Evolutionary conservation across 2,113 vertebrate genomes (phyloP).

Genomic region (Hippocampus mohnikei): DNA sequence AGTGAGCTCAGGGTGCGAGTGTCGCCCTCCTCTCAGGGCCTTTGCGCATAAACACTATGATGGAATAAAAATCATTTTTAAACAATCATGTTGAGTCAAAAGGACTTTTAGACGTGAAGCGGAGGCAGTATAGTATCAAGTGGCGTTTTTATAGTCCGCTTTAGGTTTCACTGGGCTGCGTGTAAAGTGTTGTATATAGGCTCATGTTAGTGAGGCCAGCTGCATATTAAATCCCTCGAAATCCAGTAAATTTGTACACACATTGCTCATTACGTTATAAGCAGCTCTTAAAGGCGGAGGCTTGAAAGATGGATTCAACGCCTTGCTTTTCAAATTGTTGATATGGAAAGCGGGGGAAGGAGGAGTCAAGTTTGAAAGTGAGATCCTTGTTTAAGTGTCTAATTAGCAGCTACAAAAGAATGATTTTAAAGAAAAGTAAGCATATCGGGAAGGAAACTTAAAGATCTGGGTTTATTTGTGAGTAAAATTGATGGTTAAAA

Average conservation of each 20-base stretch:
- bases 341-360: background rate
- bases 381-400: background rate
- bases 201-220: slow-evolving; percentile 9
- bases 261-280: slow-evolving; percentile 10
- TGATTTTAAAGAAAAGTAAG: too few relatives aligned
- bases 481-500: background rate
- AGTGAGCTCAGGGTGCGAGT: slow-evolving; percentile 56
- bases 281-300: slow-evolving; percentile 6
- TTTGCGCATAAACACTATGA: slow-evolving; percentile 44
- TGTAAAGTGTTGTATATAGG: slow-evolving; percentile 19
- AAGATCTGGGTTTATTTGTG: background rate
- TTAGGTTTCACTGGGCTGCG: slow-evolving; percentile 31
- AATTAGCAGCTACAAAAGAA: background rate
- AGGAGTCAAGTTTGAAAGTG: background rate
- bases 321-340: background rate
- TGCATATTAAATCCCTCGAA: slow-evolving; percentile 31
- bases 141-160: slow-evolving; percentile 23
- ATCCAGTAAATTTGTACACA: slow-evolving; percentile 24
- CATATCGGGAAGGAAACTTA: background rate
- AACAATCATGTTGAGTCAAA: slow-evolving; percentile 33
- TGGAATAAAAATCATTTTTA: slow-evolving; percentile 21
- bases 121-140: slow-evolving; percentile 19
- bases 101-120: slow-evolving; percentile 28
- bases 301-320: background rate
- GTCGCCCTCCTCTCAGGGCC: slow-evolving; percentile 35